Evolutionary conservation across 2,113 vertebrate genomes (phyloP).

Genomic region (Pelvicachromis taeniatus): DNA sequence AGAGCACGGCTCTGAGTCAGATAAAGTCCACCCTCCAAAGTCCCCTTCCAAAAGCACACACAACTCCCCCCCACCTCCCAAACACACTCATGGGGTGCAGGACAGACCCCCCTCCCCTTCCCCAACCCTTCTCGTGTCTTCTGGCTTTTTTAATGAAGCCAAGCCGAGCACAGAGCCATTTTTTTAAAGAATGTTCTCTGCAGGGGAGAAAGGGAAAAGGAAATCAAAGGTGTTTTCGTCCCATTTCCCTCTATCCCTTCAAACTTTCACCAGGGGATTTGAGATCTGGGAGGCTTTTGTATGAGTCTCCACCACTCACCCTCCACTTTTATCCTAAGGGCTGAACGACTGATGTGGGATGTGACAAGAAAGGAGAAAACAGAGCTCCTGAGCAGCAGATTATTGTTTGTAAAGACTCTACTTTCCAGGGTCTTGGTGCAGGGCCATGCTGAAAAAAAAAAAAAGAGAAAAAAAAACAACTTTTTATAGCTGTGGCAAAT

Average conservation of each 20-base stretch:
- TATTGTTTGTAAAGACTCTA: not conserved
- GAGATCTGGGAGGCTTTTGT: not conserved
- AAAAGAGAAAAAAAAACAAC: not conserved
- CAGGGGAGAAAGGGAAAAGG: not conserved
- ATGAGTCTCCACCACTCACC: not conserved
- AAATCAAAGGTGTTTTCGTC: not conserved
- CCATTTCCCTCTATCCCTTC: not conserved
- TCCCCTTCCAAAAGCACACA: slow-evolving; percentile 4
- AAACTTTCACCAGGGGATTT: not conserved
- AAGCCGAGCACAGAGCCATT: slow-evolving; percentile 36
- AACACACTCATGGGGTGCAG: slow-evolving; percentile 30
- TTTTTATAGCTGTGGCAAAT: not conserved
- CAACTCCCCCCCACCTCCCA: slow-evolving; percentile 28
- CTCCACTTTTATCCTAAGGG: not conserved
- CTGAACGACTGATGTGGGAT: not conserved
- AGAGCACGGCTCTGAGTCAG: slow-evolving; percentile 75
- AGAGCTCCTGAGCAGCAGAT: not conserved
- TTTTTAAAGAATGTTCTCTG: not conserved
- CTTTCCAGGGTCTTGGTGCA: not conserved
- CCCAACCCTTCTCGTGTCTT: not conserved
- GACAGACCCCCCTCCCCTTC: slow-evolving; percentile 7
- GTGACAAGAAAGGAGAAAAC: not conserved
- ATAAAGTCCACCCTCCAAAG: slow-evolving; percentile 28
- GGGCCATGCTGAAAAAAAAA: not conserved
- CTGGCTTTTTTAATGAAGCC: slow-evolving; percentile 50